Evolutionary conservation across 92 coral and sea anemone genomes (phyloP).

Genomic region (Zoanthus solanderi): DNA sequence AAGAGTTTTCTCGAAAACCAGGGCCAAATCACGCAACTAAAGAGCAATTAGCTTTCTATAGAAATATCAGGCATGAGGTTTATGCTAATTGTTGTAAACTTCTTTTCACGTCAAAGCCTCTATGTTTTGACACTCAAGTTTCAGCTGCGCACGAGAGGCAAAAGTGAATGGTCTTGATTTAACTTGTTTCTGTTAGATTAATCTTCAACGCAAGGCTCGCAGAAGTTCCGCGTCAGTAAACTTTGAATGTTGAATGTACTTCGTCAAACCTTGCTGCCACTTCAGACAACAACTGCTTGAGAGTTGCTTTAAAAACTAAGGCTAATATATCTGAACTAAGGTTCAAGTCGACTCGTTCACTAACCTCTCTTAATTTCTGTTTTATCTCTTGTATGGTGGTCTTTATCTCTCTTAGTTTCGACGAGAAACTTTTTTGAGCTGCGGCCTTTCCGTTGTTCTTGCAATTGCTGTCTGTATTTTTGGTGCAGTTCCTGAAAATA

Average conservation of each 20-base stretch:
- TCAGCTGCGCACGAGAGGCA: conserved; percentile 3
- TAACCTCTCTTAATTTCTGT: conserved; percentile 38
- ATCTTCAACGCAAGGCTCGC: conserved; percentile 19
- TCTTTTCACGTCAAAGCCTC: conserved; percentile 31
- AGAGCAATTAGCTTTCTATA: background rate
- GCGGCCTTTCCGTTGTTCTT: conserved; percentile 37
- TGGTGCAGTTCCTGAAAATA: conserved; percentile 14
- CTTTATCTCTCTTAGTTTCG: conserved; percentile 2
- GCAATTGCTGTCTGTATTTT: background rate
- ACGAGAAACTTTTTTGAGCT: conserved; percentile 13
- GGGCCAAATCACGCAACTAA: conserved; percentile 10
- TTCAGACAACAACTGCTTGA: conserved; percentile 8
- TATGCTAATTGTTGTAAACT: conserved; percentile 13
- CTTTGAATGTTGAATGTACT: background rate
- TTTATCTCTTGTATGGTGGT: conserved; percentile 15
- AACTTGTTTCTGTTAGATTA: conserved; percentile 17
- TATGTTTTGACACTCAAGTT: conserved; percentile 23
- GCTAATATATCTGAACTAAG: conserved; percentile 13
- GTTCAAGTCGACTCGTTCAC: conserved; percentile 1
- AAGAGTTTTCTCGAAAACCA: conserved; percentile 29
- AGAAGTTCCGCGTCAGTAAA: conserved; percentile 4
- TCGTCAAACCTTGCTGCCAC: conserved; percentile 20
- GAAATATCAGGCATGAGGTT: background rate
- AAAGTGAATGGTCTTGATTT: conserved; percentile 12
- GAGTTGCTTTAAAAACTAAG: conserved; percentile 25